A percentile compares a stretch with the other conserved stretches of the same genome.
Evolutionary conservation across 2,797 vertebrate genomes (phyloP).

Genomic region (Chelonia mydas): DNA sequence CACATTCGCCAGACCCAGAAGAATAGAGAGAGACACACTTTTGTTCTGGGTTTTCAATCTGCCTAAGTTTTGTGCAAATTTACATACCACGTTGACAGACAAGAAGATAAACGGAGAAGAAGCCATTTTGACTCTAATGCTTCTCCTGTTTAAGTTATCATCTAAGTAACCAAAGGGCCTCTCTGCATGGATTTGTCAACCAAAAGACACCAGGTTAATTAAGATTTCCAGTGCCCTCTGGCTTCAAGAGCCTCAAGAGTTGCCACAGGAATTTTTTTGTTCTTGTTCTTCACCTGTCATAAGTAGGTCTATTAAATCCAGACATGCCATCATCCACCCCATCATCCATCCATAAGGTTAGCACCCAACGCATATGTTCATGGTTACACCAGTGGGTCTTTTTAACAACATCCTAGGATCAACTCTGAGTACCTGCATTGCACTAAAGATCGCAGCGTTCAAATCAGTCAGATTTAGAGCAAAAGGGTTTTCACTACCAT

Average conservation of each 20-base stretch:
- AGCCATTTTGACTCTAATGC: too few species aligned
- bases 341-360: not conserved
- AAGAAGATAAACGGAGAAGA: not conserved
- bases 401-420: not conserved
- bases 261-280: not conserved
- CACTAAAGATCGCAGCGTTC: not conserved
- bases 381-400: not conserved
- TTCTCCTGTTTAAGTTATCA: not conserved
- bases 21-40: not conserved
- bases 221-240: not conserved
- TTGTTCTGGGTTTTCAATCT: accelerated
- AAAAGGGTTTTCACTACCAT: not conserved
- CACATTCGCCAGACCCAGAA: not conserved
- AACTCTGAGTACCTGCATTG: not conserved
- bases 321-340: not conserved
- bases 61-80: not conserved
- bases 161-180: not conserved
- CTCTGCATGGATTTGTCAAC: not conserved
- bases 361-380: not conserved
- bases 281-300: not conserved
- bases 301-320: not conserved
- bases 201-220: not conserved
- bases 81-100: not conserved
- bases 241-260: not conserved
- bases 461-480: not conserved